Evolutionary conservation across 1,140 invertebrate genomes (phyloP).

Genomic region (Piezodorus guildinii): DNA sequence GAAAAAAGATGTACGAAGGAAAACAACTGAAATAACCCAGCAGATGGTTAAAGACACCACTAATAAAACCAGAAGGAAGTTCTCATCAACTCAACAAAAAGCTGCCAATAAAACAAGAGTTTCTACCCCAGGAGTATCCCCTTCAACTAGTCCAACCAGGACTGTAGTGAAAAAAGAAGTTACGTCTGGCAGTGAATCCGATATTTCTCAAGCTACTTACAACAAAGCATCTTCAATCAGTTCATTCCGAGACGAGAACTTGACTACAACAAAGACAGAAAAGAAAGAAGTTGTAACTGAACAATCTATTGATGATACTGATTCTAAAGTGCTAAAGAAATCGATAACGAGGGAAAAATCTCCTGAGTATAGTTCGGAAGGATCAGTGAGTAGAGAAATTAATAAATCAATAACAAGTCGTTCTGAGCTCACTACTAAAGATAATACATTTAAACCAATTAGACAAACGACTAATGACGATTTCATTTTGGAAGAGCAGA

Average conservation of each 20-base stretch:
- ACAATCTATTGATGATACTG: constrained; percentile 16
- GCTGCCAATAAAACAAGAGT: constrained; percentile 27
- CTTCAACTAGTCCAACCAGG: constrained; percentile 27
- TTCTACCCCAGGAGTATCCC: constrained; percentile 30
- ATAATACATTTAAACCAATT: constrained; percentile 30
- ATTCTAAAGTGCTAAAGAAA: constrained; percentile 11
- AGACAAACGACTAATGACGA: constrained; percentile 25
- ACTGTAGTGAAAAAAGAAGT: constrained; percentile 8
- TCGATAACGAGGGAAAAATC: constrained; percentile 27
- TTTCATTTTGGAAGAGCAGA: constrained; percentile 10
- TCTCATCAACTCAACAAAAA: constrained; percentile 29
- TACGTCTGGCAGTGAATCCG: constrained; percentile 26
- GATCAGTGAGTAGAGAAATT: constrained; percentile 31
- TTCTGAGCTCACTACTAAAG: constrained; percentile 29
- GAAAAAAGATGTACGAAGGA: constrained; percentile 23
- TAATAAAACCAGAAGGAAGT: constrained; percentile 28
- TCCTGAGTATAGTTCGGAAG: constrained; percentile 33
- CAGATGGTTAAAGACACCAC: constrained; percentile 7
- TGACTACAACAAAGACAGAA: constrained; percentile 6
- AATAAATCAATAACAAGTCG: constrained; percentile 14
- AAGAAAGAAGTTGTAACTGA: constrained; percentile 12
- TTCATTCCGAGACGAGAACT: not conserved
- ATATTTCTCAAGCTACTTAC: constrained; percentile 28
- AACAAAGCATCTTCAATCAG: constrained; percentile 22
- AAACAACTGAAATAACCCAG: constrained; percentile 21